Conservation (phyloP, 1,140 invertebrate species). For the Drosophila sproati region DNA sequence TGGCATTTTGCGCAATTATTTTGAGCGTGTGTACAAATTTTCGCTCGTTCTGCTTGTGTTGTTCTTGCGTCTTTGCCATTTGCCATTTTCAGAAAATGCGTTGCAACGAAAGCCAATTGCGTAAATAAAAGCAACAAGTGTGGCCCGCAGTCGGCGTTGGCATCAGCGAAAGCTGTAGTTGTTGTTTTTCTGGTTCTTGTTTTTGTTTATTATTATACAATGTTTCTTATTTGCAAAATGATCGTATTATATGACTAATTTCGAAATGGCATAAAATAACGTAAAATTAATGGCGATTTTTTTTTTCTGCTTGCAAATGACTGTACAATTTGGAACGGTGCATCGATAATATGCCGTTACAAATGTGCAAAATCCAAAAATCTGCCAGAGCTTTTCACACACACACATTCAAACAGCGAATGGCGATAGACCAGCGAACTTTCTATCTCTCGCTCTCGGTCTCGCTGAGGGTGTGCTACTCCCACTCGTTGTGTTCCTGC, state of each 20-base stretch:
- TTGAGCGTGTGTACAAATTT: constrained; percentile 42
- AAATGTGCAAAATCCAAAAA: constrained; percentile 12
- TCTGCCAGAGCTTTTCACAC: background rate
- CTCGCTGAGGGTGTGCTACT: background rate
- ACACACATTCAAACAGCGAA: background rate
- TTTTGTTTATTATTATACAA: constrained; percentile 6
- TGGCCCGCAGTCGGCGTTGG: constrained; percentile 7
- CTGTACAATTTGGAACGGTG: constrained; percentile 27
- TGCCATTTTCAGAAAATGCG: constrained; percentile 26
- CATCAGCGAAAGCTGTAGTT: background rate
- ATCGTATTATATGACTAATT: constrained; percentile 31
- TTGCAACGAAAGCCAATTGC: constrained; percentile 54
- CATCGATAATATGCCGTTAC: constrained; percentile 8
- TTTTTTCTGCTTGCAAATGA: background rate
- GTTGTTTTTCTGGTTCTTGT: background rate
- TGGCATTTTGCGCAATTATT: constrained; percentile 61
- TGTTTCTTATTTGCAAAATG: constrained; percentile 16
- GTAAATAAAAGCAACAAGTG: constrained; percentile 72
- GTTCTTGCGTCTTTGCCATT: constrained; percentile 14
- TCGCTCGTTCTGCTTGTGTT: constrained; percentile 42
- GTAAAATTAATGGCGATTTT: constrained; percentile 13
- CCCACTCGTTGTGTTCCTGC: background rate
- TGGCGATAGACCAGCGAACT: background rate
- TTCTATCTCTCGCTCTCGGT: background rate
- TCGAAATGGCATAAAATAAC: constrained; percentile 13